phyloP scores from a whole-genome alignment of 2,113 vertebrate species.

The Calyptomena viridis region DNA sequence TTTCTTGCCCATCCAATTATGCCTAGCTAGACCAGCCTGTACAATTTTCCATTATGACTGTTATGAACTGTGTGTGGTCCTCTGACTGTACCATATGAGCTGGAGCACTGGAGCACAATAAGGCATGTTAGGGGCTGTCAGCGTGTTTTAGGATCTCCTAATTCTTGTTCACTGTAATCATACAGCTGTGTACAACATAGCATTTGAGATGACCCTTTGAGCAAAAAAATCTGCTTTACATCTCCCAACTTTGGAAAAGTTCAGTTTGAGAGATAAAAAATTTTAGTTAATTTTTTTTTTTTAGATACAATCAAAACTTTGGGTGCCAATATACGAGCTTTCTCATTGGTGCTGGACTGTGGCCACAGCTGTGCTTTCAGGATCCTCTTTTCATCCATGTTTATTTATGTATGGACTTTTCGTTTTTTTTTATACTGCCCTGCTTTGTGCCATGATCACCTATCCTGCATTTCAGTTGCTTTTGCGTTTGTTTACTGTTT shows the following conservation, averaged over 20 bases:
- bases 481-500: neutral
- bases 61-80: slow-evolving; percentile 73
- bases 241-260: neutral
- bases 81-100: slow-evolving; percentile 62
- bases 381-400: neutral
- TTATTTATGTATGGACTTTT: neutral
- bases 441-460: neutral
- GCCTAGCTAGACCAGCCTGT: slow-evolving; percentile 63
- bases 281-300: neutral
- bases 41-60: slow-evolving; percentile 72
- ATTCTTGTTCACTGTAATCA: slow-evolving; percentile 37
- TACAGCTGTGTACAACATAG: neutral
- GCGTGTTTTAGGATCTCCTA: slow-evolving; percentile 60
- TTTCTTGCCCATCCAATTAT: slow-evolving; percentile 72
- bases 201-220: neutral
- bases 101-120: slow-evolving; percentile 64
- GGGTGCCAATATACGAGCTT: neutral
- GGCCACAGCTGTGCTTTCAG: neutral
- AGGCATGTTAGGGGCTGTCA: slow-evolving; percentile 44
- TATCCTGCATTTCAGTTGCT: neutral
- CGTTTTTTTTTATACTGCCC: neutral
- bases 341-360: neutral
- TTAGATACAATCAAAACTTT: neutral
- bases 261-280: neutral
- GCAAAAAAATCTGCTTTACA: neutral